phyloP scores from a whole-genome alignment of 2,113 vertebrate species.

The Blennius ocellaris region DNA sequence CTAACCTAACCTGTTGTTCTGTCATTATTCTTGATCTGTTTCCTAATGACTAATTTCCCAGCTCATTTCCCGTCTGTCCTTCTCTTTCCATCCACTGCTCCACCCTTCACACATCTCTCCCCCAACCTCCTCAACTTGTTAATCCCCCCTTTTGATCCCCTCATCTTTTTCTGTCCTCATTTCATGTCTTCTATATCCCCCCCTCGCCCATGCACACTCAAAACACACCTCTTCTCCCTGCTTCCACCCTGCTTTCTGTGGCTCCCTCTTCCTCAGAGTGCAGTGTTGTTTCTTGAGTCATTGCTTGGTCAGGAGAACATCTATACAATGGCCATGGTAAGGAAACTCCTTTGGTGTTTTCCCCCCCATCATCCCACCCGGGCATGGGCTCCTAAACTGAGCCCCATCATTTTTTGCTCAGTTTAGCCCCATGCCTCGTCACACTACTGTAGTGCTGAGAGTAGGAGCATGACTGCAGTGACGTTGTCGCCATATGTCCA shows the following conservation, averaged over 20 bases:
- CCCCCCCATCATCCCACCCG: conserved; percentile 25
- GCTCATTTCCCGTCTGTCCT: conserved; percentile 40
- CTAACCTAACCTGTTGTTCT: conserved; percentile 49
- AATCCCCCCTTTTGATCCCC: conserved; percentile 65
- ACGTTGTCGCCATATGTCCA: not conserved
- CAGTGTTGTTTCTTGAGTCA: conserved; percentile 81
- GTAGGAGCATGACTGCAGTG: conserved; percentile 32
- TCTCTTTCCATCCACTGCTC: conserved; percentile 26
- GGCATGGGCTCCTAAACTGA: conserved; percentile 29
- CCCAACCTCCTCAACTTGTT: conserved; percentile 54
- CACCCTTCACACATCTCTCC: conserved; percentile 38
- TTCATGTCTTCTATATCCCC: conserved; percentile 53
- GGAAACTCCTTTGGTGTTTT: conserved; percentile 52
- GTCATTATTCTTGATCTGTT: conserved; percentile 31
- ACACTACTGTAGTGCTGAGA: conserved; percentile 13
- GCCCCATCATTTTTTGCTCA: conserved; percentile 17
- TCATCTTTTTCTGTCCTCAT: conserved; percentile 64
- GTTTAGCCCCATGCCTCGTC: conserved; percentile 28
- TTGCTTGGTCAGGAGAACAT: conserved; percentile 80
- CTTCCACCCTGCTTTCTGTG: conserved; percentile 30
- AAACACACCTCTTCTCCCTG: conserved; percentile 14
- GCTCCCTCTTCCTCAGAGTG: conserved; percentile 72
- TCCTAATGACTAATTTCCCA: conserved; percentile 59
- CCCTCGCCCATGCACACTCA: conserved; percentile 8
- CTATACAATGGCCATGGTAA: conserved; percentile 81